Base-by-base conservation (phyloP, 2,797 vertebrate genomes). In the Pempheris klunzingeri region DNA sequence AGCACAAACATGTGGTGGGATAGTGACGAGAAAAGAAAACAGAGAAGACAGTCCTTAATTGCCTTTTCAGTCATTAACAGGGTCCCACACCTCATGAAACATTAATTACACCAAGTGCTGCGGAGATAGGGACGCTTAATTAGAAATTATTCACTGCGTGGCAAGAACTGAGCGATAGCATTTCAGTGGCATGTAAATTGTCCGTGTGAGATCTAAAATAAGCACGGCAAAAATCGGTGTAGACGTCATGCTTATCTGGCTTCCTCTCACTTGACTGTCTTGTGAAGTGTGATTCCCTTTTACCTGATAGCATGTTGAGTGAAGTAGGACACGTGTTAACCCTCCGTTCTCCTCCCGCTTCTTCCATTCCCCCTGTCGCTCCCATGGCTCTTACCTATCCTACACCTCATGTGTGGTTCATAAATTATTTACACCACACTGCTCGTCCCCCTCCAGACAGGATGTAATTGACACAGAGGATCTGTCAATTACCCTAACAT, bases 41-140 rank as follows among this genome's bases (percentile, higher is more conserved):
- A 90, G 90, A 89, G 78, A 76, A 77, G 92, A 89, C 90, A 86
- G 82, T 61, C 72, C 90, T 91, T 92, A 92, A 93, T 93, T 93
- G 90, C 90, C 90, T 91, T 92, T 93, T 92, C 89, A 93, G 93
- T 96, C 93, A 95, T 95, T 95, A 93, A 90, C 86, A 54, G 90
- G 87, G 90, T 87, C 88, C 91, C 88, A 89, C 91, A 93, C 84
- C 80, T 92, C 92, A 93, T 93, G 91, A 95, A 95, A 95, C 92
- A 95, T 95, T 96, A 94, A 95, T 95, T 94, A 94, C 88, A 88
- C 78, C 61, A 57, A 90, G 91, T 86, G 71, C 73, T 77, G 87
- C 85, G 50, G 82, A 91, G 93, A 93, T 91, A 86, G 81, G 78
- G 90, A 88, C 28, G 80, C 86, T 94, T 93, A 94, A 95, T 94